Conservation (phyloP, 2,113 vertebrate genomes). For the Sinocyclocheilus anshuiensis region DNA sequence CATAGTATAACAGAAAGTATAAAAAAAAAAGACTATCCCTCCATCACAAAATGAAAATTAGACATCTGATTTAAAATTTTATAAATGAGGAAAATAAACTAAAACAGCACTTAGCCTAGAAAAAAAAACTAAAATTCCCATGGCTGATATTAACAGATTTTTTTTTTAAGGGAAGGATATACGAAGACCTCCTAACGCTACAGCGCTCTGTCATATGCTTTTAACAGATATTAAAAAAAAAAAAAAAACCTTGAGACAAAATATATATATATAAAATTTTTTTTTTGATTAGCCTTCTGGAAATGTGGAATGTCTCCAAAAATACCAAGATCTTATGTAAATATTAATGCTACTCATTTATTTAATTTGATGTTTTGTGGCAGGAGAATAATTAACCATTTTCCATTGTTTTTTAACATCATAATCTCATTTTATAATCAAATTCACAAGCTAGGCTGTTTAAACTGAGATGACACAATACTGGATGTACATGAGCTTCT, state of each 20-base stretch:
- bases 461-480: conserved; percentile 26
- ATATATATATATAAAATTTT: too few species aligned
- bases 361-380: background rate
- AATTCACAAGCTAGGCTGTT: background rate
- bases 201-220: background rate
- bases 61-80: background rate
- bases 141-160: background rate
- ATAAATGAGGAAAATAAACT: background rate
- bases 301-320: background rate
- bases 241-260: background rate
- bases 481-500: conserved; percentile 19
- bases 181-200: background rate
- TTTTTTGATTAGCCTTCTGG: background rate
- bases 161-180: background rate
- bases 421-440: conserved; percentile 8
- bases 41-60: conserved; percentile 40
- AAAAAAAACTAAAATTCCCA: background rate
- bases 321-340: conserved; percentile 19
- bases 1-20: conserved; percentile 82
- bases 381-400: background rate
- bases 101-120: background rate
- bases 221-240: background rate
- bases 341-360: conserved; percentile 42
- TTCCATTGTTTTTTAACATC: background rate
- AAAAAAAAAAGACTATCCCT: conserved; percentile 50